Evolutionary conservation across 2,888 invertebrate genomes (phyloP).

Genomic region (Callinectes sapidus): DNA sequence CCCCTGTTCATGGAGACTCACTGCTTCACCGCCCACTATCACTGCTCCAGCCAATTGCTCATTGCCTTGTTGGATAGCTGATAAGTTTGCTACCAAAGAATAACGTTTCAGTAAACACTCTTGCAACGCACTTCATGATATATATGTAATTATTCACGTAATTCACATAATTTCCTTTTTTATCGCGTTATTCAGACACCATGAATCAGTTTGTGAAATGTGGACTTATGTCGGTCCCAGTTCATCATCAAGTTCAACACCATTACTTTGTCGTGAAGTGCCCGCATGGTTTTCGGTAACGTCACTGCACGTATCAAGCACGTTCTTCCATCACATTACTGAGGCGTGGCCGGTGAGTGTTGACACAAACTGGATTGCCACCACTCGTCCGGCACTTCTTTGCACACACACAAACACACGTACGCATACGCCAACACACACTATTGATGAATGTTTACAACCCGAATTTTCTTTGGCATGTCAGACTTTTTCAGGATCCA

Average conservation of each 20-base stretch:
- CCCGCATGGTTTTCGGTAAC: background rate
- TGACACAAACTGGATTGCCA: background rate
- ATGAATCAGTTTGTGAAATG: background rate
- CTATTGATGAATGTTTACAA: background rate
- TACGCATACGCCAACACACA: background rate
- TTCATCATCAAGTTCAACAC: background rate
- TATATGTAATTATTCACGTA: background rate
- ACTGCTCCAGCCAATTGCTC: background rate
- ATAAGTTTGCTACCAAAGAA: background rate
- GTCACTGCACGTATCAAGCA: background rate
- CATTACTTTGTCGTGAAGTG: background rate
- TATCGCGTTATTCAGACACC: background rate
- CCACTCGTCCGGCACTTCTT: background rate
- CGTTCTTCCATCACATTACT: background rate
- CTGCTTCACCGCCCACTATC: background rate
- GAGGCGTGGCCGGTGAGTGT: background rate
- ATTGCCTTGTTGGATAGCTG: background rate
- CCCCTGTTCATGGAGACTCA: background rate
- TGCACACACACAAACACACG: background rate
- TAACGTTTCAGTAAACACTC: background rate
- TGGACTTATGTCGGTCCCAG: background rate
- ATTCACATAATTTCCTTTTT: background rate
- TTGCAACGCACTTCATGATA: background rate
- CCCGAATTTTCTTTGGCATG: background rate
- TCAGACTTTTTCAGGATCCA: background rate